phyloP scores from a whole-genome alignment of 2,113 vertebrate genomes.

The Calonectris borealis region DNA sequence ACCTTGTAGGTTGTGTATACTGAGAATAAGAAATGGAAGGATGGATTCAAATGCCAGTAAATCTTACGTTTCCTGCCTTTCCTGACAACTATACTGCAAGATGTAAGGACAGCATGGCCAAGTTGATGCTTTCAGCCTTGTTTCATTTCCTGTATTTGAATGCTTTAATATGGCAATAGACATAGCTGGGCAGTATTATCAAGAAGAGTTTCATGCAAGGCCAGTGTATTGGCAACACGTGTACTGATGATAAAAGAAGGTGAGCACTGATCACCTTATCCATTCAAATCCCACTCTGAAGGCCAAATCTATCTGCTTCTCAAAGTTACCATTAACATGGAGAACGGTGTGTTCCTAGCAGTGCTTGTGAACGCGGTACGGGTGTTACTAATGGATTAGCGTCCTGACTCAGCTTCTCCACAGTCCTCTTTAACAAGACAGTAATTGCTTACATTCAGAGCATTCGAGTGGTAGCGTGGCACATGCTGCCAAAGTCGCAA shows the following conservation, averaged over 20 bases:
- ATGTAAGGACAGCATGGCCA: not conserved
- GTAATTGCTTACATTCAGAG: not conserved
- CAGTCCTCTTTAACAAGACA: not conserved
- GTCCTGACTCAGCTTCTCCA: not conserved
- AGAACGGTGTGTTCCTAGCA: rapidly evolving
- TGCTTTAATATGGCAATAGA: not conserved
- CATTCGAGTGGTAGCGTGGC: not conserved
- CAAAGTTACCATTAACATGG: not conserved
- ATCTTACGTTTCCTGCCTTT: not conserved
- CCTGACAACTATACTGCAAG: not conserved
- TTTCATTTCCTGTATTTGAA: not conserved
- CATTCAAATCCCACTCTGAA: not conserved
- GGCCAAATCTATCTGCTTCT: not conserved
- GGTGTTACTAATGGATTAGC: not conserved
- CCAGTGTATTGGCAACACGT: rapidly evolving
- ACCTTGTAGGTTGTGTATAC: not conserved
- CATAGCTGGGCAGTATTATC: not conserved
- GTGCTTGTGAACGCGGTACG: rapidly evolving
- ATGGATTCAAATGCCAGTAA: not conserved
- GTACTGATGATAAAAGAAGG: not conserved
- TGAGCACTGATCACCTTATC: not conserved
- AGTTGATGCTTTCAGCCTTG: not conserved
- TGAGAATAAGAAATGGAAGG: not conserved
- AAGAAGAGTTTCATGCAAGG: not conserved
- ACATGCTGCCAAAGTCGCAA: not conserved